Evolutionary conservation across 2,888 invertebrate species (phyloP), one percentile per base, ranked within the genome.

Genomic region (Pomacea canaliculata): DNA sequence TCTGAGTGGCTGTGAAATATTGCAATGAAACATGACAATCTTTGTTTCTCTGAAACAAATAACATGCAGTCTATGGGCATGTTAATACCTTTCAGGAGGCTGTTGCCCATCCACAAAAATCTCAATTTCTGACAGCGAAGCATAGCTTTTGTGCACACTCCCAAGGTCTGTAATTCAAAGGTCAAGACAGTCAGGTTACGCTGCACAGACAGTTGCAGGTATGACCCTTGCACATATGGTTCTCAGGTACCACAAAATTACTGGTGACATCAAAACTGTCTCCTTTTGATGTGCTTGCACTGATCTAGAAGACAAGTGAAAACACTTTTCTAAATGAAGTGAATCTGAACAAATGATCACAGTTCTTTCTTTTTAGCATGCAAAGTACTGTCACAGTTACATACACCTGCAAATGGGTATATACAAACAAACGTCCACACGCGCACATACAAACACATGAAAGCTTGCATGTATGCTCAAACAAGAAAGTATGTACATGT

Each of bases 51-150:
- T 13, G 51, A 56, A 56, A 56, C 7, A 56, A 56, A 56, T 56
- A 0, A 10, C 51, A 13, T 56, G 9, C 13, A 18, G 12, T 63
- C 9, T 23, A 9, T 18, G 18, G 18, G 5, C 27, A n/a, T 67
- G n/a, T 18, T 46, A 7, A 62, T 27, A 74, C 76, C 59, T 65
- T 51, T 70, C 76, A 63, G 67, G 65, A 63, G 18, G 76, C 19
- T 69, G 63, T 0, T 62, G 71, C 16, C 83, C 83, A 72, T 81
- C 83, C 46, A 83, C 81, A 78, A 78, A 86, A 16, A 86, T 81
- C 75, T 86, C 86, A 48, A 86, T 78, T 78, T 86, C 85, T 23
- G 82, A 76, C 62, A 86, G 78, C 1, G 82, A 78, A 51, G 84
- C 83, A 72, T 81, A 82, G 13, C 49, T 70, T 73, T 75, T 12